Percentiles rank a stretch among this genome's conserved stretches.
These are phyloP conservation scores for Sebastes matsubarae DNA, from an alignment of 2,797 vertebrate species.

Conservation along the genomic window DNA sequence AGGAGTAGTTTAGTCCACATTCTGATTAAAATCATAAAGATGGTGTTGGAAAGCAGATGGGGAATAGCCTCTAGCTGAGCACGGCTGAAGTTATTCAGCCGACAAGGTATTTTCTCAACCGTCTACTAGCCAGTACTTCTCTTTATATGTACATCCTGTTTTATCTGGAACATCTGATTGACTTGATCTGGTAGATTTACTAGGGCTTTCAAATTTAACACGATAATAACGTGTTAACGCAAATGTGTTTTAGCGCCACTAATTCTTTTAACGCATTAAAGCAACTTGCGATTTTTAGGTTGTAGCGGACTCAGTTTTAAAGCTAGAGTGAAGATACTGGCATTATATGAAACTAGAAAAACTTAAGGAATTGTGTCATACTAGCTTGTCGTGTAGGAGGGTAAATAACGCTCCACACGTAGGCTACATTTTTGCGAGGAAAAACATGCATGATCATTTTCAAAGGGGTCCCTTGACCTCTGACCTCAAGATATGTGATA, in stretches of 20 bases:
- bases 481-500: too few species aligned
- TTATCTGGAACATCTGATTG: not conserved
- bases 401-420: too few species aligned
- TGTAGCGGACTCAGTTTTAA: too few species aligned
- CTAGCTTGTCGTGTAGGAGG: too few species aligned
- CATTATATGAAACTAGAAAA: too few species aligned
- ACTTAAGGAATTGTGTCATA: too few species aligned
- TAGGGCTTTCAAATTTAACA: fast-evolving
- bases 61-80: not conserved
- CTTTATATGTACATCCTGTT: not conserved
- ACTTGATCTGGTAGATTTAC: not conserved
- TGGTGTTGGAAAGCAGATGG: not conserved
- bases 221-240: fast-evolving
- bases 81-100: not conserved
- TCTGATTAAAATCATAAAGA: conserved; percentile 8
- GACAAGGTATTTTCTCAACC: not conserved
- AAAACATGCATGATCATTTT: too few species aligned
- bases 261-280: too few species aligned
- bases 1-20: not conserved
- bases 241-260: fast-evolving
- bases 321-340: too few species aligned
- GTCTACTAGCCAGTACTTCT: not conserved
- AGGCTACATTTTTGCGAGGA: too few species aligned
- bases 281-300: too few species aligned
- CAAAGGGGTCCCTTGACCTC: too few species aligned